Base-by-base conservation (phyloP, 2,797 vertebrate genomes). In the Acrossocheilus wenchowensis region DNA sequence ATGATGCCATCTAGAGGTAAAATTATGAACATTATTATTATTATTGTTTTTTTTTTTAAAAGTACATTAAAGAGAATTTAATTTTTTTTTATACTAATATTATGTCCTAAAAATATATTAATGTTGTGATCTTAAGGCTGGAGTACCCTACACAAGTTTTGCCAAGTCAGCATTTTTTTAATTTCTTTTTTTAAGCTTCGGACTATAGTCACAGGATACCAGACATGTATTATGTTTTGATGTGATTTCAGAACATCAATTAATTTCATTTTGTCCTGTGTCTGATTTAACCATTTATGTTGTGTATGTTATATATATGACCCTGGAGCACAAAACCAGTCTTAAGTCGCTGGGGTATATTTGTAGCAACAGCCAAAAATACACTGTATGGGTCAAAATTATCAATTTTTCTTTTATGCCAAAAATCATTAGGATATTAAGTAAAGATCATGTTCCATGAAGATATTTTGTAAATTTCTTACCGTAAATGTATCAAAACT, bases 1-100 rank as follows among this genome's bases (percentile, higher is more conserved):
- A 75, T 50, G 26, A 30, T 75, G 72, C 26, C 82, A 84, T 52
- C 82, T 84, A 75, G 54, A 48, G 82, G 21, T 17, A 43, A 14
- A 72, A 52, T 5, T 30, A 17, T 17, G 9, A 43, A 68, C 6
- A 43, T n/a, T 17, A 5, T 50, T 43, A 43, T 43, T 10, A 43
- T 39, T 39, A 1, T 48, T 48, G 3, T 14, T 2, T 7, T 8
- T 54, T 23, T 14, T 66, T 64, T 62, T 5, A 6, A 15, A 15
- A 34, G 34, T 34, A 7, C 5, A 34, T 7, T 66, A 14, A 34
- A 8, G 6, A 66, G 2, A 2, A 64, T 30, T 30, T 0, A 5
- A 2, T 64, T 30, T 26, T 26, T 26, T 62, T 14, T 26, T 64
- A 15, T 60, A 23, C 10, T 4, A 23, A 9, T 23, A 26, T 6